These are phyloP conservation scores for Lasiurus cinereus DNA, from an alignment of 2,113 vertebrate species.

Conservation along the genomic window DNA sequence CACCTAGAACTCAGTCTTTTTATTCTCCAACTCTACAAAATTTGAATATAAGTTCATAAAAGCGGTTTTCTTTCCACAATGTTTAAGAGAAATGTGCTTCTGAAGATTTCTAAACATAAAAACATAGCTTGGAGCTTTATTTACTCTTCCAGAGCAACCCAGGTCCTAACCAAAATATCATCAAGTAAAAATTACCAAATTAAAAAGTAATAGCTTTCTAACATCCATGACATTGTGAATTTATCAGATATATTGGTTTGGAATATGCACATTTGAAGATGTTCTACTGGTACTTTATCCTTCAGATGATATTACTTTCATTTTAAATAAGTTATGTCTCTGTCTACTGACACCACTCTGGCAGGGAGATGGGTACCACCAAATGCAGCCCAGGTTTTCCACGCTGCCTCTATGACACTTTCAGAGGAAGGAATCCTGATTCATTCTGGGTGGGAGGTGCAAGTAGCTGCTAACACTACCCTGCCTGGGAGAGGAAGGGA, in stretches of 20 bases:
- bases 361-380: background rate
- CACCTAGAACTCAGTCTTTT: background rate
- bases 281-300: background rate
- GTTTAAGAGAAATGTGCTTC: background rate
- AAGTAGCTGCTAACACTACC: background rate
- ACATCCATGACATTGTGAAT: background rate
- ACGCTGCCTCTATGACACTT: background rate
- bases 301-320: slow-evolving; percentile 29
- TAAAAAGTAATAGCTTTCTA: background rate
- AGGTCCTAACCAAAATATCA: slow-evolving; percentile 14
- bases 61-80: background rate
- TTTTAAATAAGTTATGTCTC: background rate
- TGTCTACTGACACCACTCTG: background rate
- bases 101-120: slow-evolving; percentile 32
- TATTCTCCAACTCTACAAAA: slow-evolving; percentile 14
- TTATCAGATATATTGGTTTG: slow-evolving; percentile 24
- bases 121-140: background rate
- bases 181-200: slow-evolving; percentile 30
- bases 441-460: background rate
- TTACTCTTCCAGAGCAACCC: background rate
- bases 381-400: background rate
- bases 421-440: background rate
- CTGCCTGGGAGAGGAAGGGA: background rate
- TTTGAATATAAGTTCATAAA: background rate
- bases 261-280: slow-evolving; percentile 17